Evolutionary conservation across 2,113 vertebrate species (phyloP), one percentile per base, ranked within the genome.

Genomic region (Progne subis): DNA sequence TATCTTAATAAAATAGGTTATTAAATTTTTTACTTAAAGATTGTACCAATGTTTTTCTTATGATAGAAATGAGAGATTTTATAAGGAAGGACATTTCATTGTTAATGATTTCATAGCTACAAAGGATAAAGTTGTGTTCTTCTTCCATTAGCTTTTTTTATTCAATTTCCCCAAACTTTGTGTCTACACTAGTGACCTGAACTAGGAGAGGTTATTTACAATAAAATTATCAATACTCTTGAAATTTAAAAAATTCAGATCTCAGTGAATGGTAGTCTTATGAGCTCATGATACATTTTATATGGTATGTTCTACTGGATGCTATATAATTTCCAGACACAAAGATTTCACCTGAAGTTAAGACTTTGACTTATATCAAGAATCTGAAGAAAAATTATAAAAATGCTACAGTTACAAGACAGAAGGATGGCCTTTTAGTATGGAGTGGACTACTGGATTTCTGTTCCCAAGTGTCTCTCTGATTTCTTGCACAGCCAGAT

Each of bases 201-300:
- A 98, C 98, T 98, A 98, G 98, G 97, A 98, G 96, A 99, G 98
- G 98, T 98, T 98, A 98, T 96, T 90, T 94, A 97, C 97, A 98
- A 99, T 98, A 96, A 97, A 98, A 98, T 99, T 99, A 98, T 96
- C 93, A 96, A 95, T 97, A 97, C 95, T 97, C 88, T 96, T 98
- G 60, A 95, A 98, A 98, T 98, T 98, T 98, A 96, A 98, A 98
- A 98, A 98, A 98, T 98, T 98, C 96, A 97, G 95, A 98, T 98
- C 97, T 81, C 92, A 92, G 83, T 92, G 97, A 96, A 97, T 97
- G 90, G 92, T 94, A 98, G 46, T 74, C 63, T 94, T 91, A 85
- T 78, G 77, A 77, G 87, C 75, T 92, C 64, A 95, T 78, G 72
- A 81, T 72, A 43, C 50, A 61, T 94, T 95, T 90, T 92, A 68